Evolutionary conservation across 2,888 invertebrate species (phyloP).

Genomic region (Parnassius smintheus): DNA sequence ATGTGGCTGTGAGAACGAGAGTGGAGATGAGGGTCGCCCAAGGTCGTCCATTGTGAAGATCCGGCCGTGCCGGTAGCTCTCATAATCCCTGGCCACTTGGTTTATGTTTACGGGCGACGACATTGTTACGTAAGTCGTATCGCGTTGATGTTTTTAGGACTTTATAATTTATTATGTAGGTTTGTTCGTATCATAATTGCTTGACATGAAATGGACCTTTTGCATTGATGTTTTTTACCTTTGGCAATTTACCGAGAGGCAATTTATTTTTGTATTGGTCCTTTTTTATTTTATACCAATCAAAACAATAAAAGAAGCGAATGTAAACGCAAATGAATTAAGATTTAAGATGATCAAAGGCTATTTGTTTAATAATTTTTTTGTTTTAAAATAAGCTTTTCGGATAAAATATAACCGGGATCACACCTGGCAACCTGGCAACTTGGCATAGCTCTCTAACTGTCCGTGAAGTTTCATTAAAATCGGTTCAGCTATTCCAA

Average conservation of each 20-base stretch:
- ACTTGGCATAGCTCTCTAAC: too few species aligned
- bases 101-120: slow-evolving; percentile 5
- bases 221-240: neutral
- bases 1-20: neutral
- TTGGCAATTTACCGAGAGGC: neutral
- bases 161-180: slow-evolving; percentile 6
- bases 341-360: too few species aligned
- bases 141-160: neutral
- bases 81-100: slow-evolving; percentile 25
- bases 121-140: slow-evolving; percentile 18
- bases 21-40: slow-evolving; percentile 62
- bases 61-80: slow-evolving; percentile 38
- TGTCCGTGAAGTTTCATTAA: too few species aligned
- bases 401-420: too few species aligned
- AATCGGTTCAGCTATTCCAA: too few species aligned
- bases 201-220: neutral
- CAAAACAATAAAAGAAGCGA: too few species aligned
- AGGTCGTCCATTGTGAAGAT: slow-evolving; percentile 69
- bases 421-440: too few species aligned
- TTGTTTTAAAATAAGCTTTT: too few species aligned
- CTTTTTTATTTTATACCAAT: too few species aligned
- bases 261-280: neutral
- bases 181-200: slow-evolving; percentile 3
- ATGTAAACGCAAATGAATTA: too few species aligned
- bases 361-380: too few species aligned